phyloP scores from a whole-genome alignment of 2,888 invertebrate species.

The Macaria notata region DNA sequence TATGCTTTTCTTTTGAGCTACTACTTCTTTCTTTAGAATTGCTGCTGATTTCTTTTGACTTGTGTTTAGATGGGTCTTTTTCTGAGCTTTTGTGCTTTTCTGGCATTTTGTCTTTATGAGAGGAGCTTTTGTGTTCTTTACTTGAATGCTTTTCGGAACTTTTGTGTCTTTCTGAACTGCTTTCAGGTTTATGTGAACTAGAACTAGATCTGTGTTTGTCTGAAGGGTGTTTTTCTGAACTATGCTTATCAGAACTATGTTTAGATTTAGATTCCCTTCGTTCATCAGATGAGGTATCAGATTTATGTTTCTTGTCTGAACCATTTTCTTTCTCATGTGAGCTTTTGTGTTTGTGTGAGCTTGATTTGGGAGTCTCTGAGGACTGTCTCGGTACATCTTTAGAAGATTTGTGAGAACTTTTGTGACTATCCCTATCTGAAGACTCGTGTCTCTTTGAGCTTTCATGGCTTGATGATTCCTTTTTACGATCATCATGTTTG shows the following conservation, averaged over 20 bases:
- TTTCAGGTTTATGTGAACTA: constrained; percentile 38
- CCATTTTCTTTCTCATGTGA: constrained; percentile 50
- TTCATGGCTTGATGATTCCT: constrained; percentile 38
- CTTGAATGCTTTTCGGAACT: constrained; percentile 39
- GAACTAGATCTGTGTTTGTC: constrained; percentile 42
- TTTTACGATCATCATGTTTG: constrained; percentile 47
- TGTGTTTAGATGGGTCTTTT: constrained; percentile 52
- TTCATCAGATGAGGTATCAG: constrained; percentile 49
- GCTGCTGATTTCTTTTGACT: constrained; percentile 55
- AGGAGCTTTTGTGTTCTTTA: constrained; percentile 48
- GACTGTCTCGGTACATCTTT: constrained; percentile 41
- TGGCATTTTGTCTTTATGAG: constrained; percentile 39
- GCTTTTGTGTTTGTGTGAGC: constrained; percentile 53
- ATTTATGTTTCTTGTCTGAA: constrained; percentile 54
- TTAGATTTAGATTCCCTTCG: constrained; percentile 43
- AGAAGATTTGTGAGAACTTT: constrained; percentile 42
- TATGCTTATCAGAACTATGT: constrained; percentile 47
- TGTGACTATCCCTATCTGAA: constrained; percentile 39
- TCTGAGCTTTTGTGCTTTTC: constrained; percentile 50
- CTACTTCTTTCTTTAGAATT: constrained; percentile 56
- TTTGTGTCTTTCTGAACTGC: constrained; percentile 37
- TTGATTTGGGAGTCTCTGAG: constrained; percentile 52
- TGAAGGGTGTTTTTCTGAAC: constrained; percentile 50
- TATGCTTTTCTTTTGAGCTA: constrained; percentile 65
- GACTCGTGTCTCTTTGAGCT: constrained; percentile 43